A percentile compares a stretch with the other conserved stretches of the same genome.
phyloP scores from a whole-genome alignment of 2,797 vertebrate species.

The Leucoraja ocellata region DNA sequence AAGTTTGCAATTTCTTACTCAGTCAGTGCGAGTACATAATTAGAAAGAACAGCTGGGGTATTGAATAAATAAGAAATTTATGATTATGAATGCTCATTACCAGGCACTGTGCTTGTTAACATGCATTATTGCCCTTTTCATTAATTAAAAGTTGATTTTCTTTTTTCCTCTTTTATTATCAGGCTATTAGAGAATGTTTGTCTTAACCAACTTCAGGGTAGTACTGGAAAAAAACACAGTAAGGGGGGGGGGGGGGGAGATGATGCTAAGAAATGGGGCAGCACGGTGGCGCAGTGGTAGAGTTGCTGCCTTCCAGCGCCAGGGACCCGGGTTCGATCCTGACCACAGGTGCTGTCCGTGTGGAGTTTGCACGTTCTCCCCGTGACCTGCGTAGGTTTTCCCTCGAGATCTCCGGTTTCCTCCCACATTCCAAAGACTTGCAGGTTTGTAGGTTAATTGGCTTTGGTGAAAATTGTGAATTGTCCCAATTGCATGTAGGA shows the following conservation, averaged over 20 bases:
- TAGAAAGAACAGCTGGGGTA: slow-evolving; percentile 39
- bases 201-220: neutral
- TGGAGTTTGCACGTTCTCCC: too few relatives aligned
- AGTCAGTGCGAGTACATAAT: slow-evolving; percentile 37
- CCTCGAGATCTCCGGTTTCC: too few relatives aligned
- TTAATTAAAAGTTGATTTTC: slow-evolving; percentile 36
- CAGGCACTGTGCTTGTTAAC: slow-evolving; percentile 37
- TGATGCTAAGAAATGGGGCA: neutral
- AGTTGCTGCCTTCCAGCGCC: too few relatives aligned
- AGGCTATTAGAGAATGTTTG: neutral
- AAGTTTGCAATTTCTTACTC: slow-evolving; percentile 39
- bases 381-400: too few relatives aligned
- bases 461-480: too few relatives aligned
- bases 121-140: neutral
- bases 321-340: too few relatives aligned
- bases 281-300: too few relatives aligned
- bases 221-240: neutral
- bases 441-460: too few relatives aligned
- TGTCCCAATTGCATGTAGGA: too few relatives aligned
- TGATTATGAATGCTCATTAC: slow-evolving; percentile 35
- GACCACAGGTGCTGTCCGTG: too few relatives aligned
- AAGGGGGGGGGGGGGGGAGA: too few relatives aligned
- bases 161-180: neutral
- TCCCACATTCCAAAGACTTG: too few relatives aligned
- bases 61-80: slow-evolving; percentile 38